Evolutionary conservation across 2,797 vertebrate species (phyloP).

Genomic region (Zalophus californianus): DNA sequence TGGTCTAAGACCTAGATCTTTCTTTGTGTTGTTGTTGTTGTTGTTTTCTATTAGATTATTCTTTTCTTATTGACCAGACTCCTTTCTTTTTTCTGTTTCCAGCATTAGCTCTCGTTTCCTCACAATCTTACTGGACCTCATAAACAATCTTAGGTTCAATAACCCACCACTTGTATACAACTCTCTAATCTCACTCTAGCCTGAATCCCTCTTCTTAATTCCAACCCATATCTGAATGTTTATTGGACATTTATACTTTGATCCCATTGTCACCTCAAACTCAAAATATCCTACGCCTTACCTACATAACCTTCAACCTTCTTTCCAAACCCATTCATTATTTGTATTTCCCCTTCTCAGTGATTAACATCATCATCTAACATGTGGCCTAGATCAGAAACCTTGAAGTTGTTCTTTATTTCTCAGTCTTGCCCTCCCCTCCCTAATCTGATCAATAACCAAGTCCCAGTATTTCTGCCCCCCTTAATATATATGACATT

Average conservation of each 20-base stretch:
- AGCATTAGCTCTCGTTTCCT: background rate
- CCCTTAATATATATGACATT: background rate
- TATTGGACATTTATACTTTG: background rate
- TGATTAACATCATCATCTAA: background rate
- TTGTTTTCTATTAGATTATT: background rate
- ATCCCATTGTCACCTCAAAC: background rate
- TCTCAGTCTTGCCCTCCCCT: background rate
- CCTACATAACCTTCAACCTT: background rate
- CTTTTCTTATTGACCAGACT: background rate
- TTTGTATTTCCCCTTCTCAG: background rate
- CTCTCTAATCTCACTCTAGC: background rate
- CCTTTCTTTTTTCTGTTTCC: background rate
- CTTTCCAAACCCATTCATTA: background rate
- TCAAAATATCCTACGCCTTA: background rate
- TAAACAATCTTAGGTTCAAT: background rate
- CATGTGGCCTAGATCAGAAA: background rate
- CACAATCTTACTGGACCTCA: background rate
- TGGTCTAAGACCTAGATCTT: background rate
- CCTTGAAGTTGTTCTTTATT: background rate
- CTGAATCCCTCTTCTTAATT: background rate
- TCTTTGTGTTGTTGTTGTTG: background rate
- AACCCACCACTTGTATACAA: background rate
- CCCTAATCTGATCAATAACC: background rate
- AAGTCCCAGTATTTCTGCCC: background rate
- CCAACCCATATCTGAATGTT: background rate